Evolutionary conservation across 2,113 vertebrate species (phyloP).

Genomic region (Tinamus guttatus): DNA sequence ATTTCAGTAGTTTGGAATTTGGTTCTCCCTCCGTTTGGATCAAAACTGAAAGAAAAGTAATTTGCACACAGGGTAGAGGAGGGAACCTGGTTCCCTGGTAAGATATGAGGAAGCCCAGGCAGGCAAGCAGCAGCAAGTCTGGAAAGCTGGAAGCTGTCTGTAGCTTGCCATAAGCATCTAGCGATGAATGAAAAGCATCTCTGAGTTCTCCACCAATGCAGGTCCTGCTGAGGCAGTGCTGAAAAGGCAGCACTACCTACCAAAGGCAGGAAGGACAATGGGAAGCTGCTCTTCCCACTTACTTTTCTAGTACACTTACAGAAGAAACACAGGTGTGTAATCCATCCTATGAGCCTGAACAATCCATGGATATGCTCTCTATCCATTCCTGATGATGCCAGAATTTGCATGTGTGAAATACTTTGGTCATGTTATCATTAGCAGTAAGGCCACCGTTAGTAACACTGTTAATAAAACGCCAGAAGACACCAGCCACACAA

Average conservation of each 20-base stretch:
- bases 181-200: background rate
- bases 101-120: background rate
- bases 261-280: accelerated
- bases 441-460: background rate
- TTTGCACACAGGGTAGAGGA: background rate
- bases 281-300: background rate
- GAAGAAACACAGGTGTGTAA: background rate
- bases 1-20: background rate
- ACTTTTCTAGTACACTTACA: background rate
- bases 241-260: background rate
- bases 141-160: background rate
- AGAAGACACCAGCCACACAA: background rate
- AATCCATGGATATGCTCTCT: background rate
- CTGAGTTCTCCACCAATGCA: background rate
- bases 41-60: background rate
- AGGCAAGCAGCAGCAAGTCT: background rate
- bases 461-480: background rate
- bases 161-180: background rate
- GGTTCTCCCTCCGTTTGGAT: background rate
- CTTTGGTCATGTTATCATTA: background rate
- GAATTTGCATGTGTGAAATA: background rate
- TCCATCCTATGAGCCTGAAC: background rate
- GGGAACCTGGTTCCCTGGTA: background rate
- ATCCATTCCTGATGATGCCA: background rate
- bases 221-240: background rate